Conservation (phyloP, 2,797 vertebrate genomes). For the Danio tinwini region DNA sequence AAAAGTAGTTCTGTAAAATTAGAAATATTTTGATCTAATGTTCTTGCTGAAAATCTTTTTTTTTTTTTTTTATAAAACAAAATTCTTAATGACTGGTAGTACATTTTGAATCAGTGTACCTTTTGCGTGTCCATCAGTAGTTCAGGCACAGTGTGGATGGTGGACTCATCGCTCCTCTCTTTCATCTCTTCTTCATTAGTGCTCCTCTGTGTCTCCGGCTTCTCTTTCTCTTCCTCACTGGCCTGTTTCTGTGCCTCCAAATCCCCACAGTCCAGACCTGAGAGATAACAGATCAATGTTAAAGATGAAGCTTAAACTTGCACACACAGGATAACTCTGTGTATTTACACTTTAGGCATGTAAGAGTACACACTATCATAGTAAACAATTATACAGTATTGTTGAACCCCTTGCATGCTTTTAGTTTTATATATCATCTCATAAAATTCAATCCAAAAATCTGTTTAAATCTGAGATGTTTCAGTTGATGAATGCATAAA, state of each 20-base stretch:
- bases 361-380: not conserved
- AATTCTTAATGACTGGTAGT: not conserved
- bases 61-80: not conserved
- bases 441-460: no score
- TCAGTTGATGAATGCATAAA: no score
- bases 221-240: conserved; percentile 70
- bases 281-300: not conserved
- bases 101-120: conserved; percentile 58
- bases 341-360: not conserved
- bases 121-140: conserved; percentile 76
- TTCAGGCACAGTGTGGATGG: conserved; percentile 87
- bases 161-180: conserved; percentile 84
- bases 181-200: conserved; percentile 68
- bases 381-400: no score
- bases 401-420: no score
- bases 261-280: conserved; percentile 80
- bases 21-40: not conserved
- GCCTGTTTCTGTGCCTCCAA: conserved; percentile 76
- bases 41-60: not conserved
- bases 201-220: conserved; percentile 54
- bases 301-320: not conserved
- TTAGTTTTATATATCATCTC: no score
- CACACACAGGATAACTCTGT: not conserved
- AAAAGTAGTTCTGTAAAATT: not conserved
- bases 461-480: no score